Conservation (phyloP, 2,113 vertebrate species). For the Motacilla tschutschensis region DNA sequence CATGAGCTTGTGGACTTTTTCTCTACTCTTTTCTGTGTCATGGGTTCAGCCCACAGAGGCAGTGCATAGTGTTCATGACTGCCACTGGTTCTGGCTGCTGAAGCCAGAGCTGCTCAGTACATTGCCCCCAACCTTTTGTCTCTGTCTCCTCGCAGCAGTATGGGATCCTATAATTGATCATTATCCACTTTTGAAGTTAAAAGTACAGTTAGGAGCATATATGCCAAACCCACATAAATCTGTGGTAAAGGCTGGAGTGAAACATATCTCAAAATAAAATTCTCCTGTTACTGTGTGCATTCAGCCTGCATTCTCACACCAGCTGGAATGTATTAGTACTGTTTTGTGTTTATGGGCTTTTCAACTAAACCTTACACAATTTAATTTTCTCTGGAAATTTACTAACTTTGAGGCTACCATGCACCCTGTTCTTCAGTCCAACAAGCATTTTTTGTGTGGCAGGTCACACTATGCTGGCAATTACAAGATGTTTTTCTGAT, state of each 20-base stretch:
- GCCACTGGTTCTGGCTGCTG: not conserved
- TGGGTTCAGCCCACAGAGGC: not conserved
- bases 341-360: constrained; percentile 31
- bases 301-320: not conserved
- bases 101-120: not conserved
- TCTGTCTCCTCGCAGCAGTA: not conserved
- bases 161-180: not conserved
- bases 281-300: not conserved
- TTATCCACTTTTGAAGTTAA: constrained; percentile 16
- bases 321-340: constrained; percentile 37
- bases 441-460: not conserved
- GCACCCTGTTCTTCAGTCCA: not conserved
- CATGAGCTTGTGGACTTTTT: constrained; percentile 17
- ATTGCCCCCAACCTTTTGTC: not conserved
- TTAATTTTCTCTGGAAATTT: constrained; percentile 34
- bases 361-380: constrained; percentile 20
- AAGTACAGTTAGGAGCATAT: not conserved
- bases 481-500: not conserved
- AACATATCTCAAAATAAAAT: constrained; percentile 40
- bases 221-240: constrained; percentile 16
- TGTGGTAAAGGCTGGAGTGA: constrained; percentile 2
- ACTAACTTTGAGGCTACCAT: constrained; percentile 31
- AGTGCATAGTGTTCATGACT: not conserved
- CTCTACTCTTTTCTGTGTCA: not conserved
- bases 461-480: not conserved